Percentiles rank a stretch among this genome's conserved stretches.
phyloP scores from a whole-genome alignment of 2,113 vertebrate genomes.

The Semicossyphus pulcher region DNA sequence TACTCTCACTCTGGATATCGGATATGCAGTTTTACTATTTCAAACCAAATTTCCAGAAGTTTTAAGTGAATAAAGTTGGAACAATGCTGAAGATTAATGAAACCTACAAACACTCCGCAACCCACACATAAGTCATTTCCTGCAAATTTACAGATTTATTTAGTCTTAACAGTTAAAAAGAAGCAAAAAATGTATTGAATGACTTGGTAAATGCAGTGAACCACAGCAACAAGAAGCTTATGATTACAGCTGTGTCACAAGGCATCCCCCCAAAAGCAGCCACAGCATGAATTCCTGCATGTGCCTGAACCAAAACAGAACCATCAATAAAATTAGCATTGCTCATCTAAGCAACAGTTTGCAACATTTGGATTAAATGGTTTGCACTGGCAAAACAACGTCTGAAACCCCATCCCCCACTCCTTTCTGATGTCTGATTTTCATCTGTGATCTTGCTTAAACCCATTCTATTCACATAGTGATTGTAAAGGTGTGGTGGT shows the following conservation, averaged over 20 bases:
- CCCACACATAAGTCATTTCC: not conserved
- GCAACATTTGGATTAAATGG: not conserved
- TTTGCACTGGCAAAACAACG: too few relatives aligned
- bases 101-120: not conserved
- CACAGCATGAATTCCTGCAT: conserved; percentile 12
- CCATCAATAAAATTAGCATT: not conserved
- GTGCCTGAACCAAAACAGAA: not conserved
- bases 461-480: too few relatives aligned
- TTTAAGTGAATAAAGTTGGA: not conserved
- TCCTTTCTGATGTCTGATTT: too few relatives aligned
- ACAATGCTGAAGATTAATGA: not conserved
- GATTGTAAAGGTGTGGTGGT: too few relatives aligned
- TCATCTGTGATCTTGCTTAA: too few relatives aligned
- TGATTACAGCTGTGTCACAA: conserved; percentile 2
- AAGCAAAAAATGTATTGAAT: not conserved
- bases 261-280: not conserved
- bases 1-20: not conserved
- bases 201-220: not conserved
- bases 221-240: not conserved
- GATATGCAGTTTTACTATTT: not conserved
- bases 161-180: not conserved
- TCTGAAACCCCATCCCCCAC: too few relatives aligned
- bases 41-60: not conserved
- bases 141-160: not conserved
- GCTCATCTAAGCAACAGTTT: not conserved